Percentiles rank a stretch among this genome's conserved stretches.
These are phyloP conservation scores for Hemicordylus capensis DNA, from an alignment of 2,113 vertebrate species.

Conservation along the genomic window DNA sequence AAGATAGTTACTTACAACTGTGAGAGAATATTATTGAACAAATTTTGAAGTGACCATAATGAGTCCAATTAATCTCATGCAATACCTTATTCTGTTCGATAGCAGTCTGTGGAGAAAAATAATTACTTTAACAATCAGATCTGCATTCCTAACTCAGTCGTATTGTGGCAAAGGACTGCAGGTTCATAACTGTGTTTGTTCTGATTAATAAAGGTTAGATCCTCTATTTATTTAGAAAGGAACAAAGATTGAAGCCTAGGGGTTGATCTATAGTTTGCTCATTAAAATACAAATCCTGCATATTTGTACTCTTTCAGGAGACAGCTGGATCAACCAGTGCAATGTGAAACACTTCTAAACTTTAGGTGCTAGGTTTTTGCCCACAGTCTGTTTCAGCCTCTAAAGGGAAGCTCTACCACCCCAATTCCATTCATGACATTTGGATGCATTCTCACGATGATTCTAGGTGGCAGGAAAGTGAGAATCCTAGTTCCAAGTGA, in stretches of 20 bases:
- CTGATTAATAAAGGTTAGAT: slow-evolving; percentile 27
- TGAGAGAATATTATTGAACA: slow-evolving; percentile 57
- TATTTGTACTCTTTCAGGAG: background rate
- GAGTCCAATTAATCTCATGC: slow-evolving; percentile 59
- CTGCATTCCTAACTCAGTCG: slow-evolving; percentile 44
- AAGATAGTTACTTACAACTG: slow-evolving; percentile 47
- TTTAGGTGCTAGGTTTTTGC: background rate
- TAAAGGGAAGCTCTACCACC: background rate
- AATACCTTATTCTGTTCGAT: slow-evolving; percentile 62
- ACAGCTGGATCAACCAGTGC: background rate
- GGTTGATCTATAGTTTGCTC: slow-evolving; percentile 2
- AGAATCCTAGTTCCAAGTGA: too few species aligned
- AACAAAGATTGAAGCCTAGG: background rate
- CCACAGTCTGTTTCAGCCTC: background rate
- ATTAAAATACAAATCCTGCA: slow-evolving; percentile 30
- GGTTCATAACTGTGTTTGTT: slow-evolving; percentile 30
- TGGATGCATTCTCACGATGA: too few species aligned
- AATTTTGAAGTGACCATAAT: slow-evolving; percentile 63
- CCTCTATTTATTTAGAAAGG: slow-evolving; percentile 17
- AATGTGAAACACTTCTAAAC: background rate
- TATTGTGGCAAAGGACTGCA: slow-evolving; percentile 43
- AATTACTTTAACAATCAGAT: slow-evolving; percentile 51
- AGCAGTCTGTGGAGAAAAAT: slow-evolving; percentile 44
- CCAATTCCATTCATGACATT: background rate
- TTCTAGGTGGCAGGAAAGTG: too few species aligned